A percentile compares a stretch with the other conserved stretches of the same genome.
Conservation (phyloP, 2,797 vertebrate genomes). For the Lepilemur septentrionalis region DNA sequence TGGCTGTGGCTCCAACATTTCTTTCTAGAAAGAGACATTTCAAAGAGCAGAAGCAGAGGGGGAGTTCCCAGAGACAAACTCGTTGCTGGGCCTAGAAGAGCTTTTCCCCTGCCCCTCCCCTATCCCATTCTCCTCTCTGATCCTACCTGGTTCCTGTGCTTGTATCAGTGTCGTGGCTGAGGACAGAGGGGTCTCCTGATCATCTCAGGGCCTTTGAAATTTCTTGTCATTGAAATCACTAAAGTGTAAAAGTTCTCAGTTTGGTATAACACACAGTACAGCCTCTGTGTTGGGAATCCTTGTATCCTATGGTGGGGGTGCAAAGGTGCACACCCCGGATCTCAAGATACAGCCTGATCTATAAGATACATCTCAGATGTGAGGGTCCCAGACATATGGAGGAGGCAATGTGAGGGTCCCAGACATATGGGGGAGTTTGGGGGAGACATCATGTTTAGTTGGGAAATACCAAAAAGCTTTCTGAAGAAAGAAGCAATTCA, state of each 20-base stretch:
- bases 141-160: background rate
- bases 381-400: background rate
- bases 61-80: background rate
- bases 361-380: background rate
- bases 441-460: background rate
- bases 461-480: background rate
- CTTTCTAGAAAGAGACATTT: background rate
- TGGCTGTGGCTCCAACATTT: background rate
- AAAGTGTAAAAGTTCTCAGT: background rate
- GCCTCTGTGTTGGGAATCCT: background rate
- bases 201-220: background rate
- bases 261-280: background rate
- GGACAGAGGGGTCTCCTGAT: background rate
- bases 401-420: background rate
- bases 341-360: background rate
- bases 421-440: background rate
- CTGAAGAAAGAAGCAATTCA: background rate
- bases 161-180: background rate
- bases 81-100: background rate
- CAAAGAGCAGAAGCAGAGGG: background rate
- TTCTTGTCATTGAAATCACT: background rate
- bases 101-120: background rate
- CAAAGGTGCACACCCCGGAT: background rate
- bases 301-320: no score
- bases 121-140: background rate